phyloP scores from a whole-genome alignment of 1,140 invertebrate genomes.

The Kradibia gibbosae region DNA sequence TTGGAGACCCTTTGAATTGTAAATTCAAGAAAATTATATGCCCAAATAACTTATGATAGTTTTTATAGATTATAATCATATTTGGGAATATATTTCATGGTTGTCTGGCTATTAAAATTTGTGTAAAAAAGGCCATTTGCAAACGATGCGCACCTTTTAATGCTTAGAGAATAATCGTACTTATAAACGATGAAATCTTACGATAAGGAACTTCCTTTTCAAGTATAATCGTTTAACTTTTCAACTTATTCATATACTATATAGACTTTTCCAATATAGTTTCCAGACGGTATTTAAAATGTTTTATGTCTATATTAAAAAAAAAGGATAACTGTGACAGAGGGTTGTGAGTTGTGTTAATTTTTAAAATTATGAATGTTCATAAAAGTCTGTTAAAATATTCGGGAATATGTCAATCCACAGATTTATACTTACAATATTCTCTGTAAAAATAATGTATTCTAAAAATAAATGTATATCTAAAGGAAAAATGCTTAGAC shows the following conservation, averaged over 20 bases:
- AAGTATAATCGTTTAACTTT: conserved; percentile 21
- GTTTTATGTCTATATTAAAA: not conserved
- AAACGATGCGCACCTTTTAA: conserved; percentile 2
- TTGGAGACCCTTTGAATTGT: conserved; percentile 26
- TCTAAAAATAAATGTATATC: no score
- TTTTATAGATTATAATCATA: conserved; percentile 29
- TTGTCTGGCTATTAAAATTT: conserved; percentile 7
- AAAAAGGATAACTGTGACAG: not conserved
- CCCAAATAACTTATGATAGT: conserved; percentile 27
- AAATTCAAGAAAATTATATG: conserved; percentile 31
- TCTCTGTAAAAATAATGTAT: not conserved
- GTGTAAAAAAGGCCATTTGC: not conserved
- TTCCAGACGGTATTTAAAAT: not conserved
- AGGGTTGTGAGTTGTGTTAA: not conserved
- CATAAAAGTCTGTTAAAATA: not conserved
- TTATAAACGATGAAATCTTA: conserved; percentile 15
- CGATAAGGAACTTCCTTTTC: conserved; percentile 18
- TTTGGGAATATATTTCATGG: conserved; percentile 30
- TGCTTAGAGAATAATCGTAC: conserved; percentile 19
- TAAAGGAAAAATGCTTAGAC: no score
- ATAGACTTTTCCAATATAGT: conserved; percentile 9
- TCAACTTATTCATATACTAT: not conserved
- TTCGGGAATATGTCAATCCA: not conserved
- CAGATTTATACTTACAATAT: not conserved
- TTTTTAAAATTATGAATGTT: not conserved